phyloP scores from a whole-genome alignment of 2,888 invertebrate genomes.

The Diadegma fenestrale region DNA sequence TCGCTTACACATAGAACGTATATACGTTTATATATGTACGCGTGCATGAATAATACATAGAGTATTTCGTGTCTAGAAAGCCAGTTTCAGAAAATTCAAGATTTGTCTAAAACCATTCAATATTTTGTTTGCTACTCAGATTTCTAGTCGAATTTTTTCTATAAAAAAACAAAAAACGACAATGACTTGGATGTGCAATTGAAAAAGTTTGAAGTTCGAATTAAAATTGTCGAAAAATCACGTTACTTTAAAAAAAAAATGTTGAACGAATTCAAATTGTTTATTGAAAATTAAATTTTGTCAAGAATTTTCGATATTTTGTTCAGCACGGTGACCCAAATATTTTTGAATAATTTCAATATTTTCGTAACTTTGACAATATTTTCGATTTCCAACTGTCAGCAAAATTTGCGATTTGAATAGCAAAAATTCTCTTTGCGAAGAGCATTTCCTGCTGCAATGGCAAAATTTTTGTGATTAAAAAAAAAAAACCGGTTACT shows the following conservation, averaged over 20 bases:
- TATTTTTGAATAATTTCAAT: no score
- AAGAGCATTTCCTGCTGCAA: no score
- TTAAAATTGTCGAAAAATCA: not conserved
- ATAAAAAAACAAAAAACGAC: not conserved
- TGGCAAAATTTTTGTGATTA: no score
- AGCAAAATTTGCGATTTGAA: not conserved
- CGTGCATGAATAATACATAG: not conserved
- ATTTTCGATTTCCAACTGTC: not conserved
- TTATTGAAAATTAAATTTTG: no score
- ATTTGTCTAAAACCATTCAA: not conserved
- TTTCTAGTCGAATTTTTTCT: not conserved
- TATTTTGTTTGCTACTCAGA: not conserved
- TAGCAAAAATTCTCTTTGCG: no score
- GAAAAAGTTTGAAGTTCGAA: not conserved
- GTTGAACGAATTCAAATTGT: not conserved
- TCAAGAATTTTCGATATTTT: no score
- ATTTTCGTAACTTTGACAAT: no score
- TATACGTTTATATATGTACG: constrained; percentile 14
- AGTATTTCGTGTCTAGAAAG: not conserved
- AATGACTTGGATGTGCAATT: not conserved
- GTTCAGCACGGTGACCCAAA: no score
- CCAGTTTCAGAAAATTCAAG: not conserved
- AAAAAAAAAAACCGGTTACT: no score
- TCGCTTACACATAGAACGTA: constrained; percentile 3
- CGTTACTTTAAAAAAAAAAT: no score